phyloP scores from a whole-genome alignment of 2,797 vertebrate species.

The Cirrhinus mrigala region DNA sequence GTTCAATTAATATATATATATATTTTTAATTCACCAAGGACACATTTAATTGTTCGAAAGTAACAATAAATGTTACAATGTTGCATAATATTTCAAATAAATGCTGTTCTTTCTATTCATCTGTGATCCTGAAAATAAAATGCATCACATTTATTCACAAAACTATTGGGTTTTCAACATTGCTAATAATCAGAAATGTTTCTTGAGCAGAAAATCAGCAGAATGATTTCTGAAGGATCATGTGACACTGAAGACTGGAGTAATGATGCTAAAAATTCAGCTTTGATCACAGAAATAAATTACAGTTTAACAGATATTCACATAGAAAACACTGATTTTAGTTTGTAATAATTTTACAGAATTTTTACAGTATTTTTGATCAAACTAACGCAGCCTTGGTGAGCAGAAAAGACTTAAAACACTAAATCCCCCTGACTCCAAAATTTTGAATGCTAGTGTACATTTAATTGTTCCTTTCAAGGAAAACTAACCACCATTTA shows the following conservation, averaged over 20 bases:
- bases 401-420: background rate
- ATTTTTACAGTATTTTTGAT: background rate
- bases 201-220: background rate
- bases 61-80: no score
- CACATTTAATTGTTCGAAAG: background rate
- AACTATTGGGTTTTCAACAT: background rate
- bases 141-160: no score
- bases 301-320: no score
- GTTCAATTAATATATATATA: background rate
- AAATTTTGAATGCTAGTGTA: background rate
- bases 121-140: background rate
- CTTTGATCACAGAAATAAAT: no score
- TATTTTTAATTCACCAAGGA: background rate
- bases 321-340: background rate
- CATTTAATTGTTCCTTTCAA: background rate
- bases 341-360: background rate
- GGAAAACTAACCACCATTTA: background rate
- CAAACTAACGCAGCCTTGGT: background rate
- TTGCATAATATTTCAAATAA: background rate
- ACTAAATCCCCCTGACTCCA: background rate
- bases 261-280: background rate
- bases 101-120: background rate
- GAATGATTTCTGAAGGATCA: no score
- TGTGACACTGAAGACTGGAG: background rate
- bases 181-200: background rate